phyloP scores from a whole-genome alignment of 2,113 vertebrate genomes.

The Tupaia chinensis region DNA sequence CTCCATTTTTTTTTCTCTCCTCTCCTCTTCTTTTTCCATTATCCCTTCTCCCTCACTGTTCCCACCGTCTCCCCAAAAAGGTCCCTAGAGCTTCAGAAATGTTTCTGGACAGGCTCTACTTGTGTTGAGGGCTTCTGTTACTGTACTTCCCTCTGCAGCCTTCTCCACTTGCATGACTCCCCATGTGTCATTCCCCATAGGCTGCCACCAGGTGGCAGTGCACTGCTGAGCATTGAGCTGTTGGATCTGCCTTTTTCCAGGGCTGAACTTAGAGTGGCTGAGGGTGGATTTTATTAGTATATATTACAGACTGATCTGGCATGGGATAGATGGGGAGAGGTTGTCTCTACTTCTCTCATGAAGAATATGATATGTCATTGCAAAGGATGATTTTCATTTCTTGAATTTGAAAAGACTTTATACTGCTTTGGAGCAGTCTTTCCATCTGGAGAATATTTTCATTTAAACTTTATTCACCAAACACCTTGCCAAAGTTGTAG shows the following conservation, averaged over 20 bases:
- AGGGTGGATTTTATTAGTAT: neutral
- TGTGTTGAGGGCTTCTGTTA: neutral
- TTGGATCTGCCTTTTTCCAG: neutral
- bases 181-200: neutral
- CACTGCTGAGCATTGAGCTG: neutral
- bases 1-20: neutral
- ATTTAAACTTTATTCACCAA: neutral
- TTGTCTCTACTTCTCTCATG: neutral
- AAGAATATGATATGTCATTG: neutral
- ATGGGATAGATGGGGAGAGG: neutral
- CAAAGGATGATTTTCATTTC: neutral
- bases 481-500: neutral
- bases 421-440: neutral
- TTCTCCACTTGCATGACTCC: too few relatives aligned
- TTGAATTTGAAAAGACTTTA: neutral
- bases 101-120: neutral
- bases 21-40: neutral
- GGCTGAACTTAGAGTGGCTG: neutral
- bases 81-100: neutral
- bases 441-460: neutral
- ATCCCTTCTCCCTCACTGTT: neutral
- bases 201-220: constrained; percentile 62
- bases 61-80: neutral
- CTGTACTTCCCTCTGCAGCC: neutral
- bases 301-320: neutral